A percentile compares a stretch with the other conserved stretches of the same genome.
These are phyloP conservation scores for Crotalus helleri DNA, from an alignment of 2,113 vertebrate genomes.

Conservation along the genomic window DNA sequence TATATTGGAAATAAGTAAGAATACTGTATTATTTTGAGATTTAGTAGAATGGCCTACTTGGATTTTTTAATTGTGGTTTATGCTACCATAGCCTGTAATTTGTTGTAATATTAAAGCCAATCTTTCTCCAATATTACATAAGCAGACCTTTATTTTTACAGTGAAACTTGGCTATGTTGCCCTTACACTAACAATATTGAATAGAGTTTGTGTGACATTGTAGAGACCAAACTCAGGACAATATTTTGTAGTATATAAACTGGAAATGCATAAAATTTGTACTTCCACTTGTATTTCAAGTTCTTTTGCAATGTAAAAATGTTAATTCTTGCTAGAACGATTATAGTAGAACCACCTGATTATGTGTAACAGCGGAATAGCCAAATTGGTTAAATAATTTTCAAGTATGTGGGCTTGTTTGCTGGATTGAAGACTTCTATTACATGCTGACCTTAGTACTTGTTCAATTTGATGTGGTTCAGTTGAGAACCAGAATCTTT, in stretches of 20 bases:
- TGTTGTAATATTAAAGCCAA: not conserved
- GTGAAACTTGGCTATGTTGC: not conserved
- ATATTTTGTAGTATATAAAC: not conserved
- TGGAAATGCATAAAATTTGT: not conserved
- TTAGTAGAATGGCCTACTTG: not conserved
- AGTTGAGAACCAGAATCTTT: not conserved
- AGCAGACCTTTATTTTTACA: not conserved
- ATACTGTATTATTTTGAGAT: not conserved
- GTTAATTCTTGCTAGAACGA: not conserved
- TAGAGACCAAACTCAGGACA: not conserved
- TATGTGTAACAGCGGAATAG: not conserved
- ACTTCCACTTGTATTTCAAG: not conserved
- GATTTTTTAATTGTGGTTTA: not conserved
- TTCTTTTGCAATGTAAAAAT: not conserved
- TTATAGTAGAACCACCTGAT: not conserved
- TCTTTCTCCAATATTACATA: not conserved
- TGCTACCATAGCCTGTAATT: not conserved
- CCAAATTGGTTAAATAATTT: not conserved
- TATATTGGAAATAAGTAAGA: conserved; percentile 9
- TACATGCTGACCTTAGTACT: not conserved
- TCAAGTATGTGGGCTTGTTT: not conserved
- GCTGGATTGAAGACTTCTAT: not conserved
- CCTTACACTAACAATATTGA: not conserved
- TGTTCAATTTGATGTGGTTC: not conserved
- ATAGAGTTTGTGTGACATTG: not conserved